phyloP scores from a whole-genome alignment of 2,888 invertebrate genomes.

The Hypsopygia costalis region DNA sequence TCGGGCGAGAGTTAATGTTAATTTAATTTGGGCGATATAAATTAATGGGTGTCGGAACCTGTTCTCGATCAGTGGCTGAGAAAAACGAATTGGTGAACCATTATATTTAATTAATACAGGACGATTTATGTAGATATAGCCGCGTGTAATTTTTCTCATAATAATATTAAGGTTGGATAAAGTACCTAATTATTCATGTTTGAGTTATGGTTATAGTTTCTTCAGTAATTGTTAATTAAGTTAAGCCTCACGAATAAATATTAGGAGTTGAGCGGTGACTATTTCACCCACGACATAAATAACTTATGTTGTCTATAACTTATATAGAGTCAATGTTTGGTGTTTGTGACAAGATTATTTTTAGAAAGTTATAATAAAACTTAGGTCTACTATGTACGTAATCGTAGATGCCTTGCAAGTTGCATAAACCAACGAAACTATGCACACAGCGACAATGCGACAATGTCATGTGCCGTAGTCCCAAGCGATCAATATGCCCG shows the following conservation, averaged over 20 bases:
- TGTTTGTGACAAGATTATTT: too few relatives aligned
- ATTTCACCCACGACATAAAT: slow-evolving; percentile 8
- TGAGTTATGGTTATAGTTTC: slow-evolving; percentile 54
- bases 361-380: too few relatives aligned
- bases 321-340: neutral
- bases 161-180: slow-evolving; percentile 39
- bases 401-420: too few relatives aligned
- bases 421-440: too few relatives aligned
- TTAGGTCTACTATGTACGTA: too few relatives aligned
- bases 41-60: slow-evolving; percentile 59
- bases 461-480: too few relatives aligned
- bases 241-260: slow-evolving; percentile 30
- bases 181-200: slow-evolving; percentile 44
- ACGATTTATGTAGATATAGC: slow-evolving; percentile 59
- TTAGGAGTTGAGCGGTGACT: slow-evolving; percentile 13
- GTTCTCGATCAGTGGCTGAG: slow-evolving; percentile 52
- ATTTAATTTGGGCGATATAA: slow-evolving; percentile 67
- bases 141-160: slow-evolving; percentile 57
- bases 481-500: too few relatives aligned
- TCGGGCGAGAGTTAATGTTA: slow-evolving; percentile 51
- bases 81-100: slow-evolving; percentile 57
- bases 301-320: slow-evolving; percentile 8
- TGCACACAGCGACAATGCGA: too few relatives aligned
- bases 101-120: slow-evolving; percentile 69
- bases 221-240: slow-evolving; percentile 34